Base-by-base conservation (phyloP, 2,113 vertebrate species). In the Rhinogobius similis region DNA sequence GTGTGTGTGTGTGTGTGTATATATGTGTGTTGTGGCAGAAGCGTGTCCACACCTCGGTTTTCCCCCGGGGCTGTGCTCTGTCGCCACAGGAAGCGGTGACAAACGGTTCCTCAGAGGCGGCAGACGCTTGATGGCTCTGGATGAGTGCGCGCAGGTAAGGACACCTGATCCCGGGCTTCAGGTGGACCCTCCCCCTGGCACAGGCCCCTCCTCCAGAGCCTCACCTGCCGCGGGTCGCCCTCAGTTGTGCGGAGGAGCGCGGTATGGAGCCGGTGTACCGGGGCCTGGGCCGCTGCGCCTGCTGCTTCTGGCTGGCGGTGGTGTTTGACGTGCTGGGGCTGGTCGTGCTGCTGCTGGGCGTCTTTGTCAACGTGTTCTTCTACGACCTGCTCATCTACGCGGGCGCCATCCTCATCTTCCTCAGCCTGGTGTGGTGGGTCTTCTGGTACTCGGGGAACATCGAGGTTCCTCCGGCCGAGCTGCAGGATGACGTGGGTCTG, bases 371-470 rank as follows among this genome's bases (percentile, higher is more conserved):
- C 81, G 75, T 95, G 1, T 86, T 89, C 24, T 96, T 94, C 90
- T 93, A 94, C 9, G 97, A 98, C 89, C 71, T 97, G 83, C 91
- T 98, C 29, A 93, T 98, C 71, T 98, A 97, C 81, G 90, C 91
- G 62, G 96, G 96, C 12, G 91, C 95, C 80, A 94, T 96, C 79
- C 82, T 95, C 67, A 92, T 97, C 85, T 96, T 98, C 87, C 82
- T 97, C 75, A 96, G 96, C 82, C 94, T 98, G 29, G 85, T 97
- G 68, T 97, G 96, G 95, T 98, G 96, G 96, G 89, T 98, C 53
- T 96, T 96, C 89, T 98, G 97, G 97, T 97, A 94, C 92, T 93
- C 92, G 0, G 95, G 96, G 62, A 98, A 98, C 91, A 91, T 97
- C 75, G 95, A 97, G 65, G 92, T 96, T 56, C 93, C 93, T 0